These are phyloP conservation scores for Epinephelus cyanopodus DNA, from an alignment of 2,113 vertebrate species.

Conservation along the genomic window DNA sequence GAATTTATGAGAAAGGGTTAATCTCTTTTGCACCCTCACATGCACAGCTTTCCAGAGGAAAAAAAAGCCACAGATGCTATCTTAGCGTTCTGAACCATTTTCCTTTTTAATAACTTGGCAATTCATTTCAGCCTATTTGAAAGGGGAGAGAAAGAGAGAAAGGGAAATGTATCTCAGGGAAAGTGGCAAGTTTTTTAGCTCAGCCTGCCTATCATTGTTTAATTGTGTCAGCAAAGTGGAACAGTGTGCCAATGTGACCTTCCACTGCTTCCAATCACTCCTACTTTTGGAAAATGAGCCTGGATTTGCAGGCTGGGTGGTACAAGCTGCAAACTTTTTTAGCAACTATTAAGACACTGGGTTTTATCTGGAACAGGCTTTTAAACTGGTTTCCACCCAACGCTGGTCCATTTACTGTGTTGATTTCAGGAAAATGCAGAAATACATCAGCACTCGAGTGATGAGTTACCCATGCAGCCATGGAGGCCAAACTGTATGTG, in stretches of 20 bases:
- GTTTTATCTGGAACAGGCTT: too few relatives aligned
- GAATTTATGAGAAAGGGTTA: conserved; percentile 52
- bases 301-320: conserved; percentile 32
- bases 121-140: conserved; percentile 75
- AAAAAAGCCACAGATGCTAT: conserved; percentile 58
- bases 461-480: too few relatives aligned
- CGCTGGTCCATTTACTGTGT: too few relatives aligned
- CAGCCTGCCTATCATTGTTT: conserved; percentile 71
- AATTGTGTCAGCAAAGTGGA: conserved; percentile 85
- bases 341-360: conserved; percentile 8
- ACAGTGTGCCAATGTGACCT: conserved; percentile 79
- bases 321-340: conserved; percentile 14
- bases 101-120: conserved; percentile 72
- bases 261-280: conserved; percentile 69
- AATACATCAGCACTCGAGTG: too few relatives aligned
- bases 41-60: conserved; percentile 21
- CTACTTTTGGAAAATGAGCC: conserved; percentile 56
- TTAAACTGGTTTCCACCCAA: too few relatives aligned
- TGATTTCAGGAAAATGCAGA: too few relatives aligned
- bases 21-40: conserved; percentile 23
- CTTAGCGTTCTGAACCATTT: conserved; percentile 61
- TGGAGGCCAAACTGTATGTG: too few relatives aligned
- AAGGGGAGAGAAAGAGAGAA: conserved; percentile 37
- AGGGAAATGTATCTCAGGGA: conserved; percentile 47
- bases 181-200: conserved; percentile 64